Base-by-base conservation (phyloP, 2,113 vertebrate species). In the Menidia beryllina region DNA sequence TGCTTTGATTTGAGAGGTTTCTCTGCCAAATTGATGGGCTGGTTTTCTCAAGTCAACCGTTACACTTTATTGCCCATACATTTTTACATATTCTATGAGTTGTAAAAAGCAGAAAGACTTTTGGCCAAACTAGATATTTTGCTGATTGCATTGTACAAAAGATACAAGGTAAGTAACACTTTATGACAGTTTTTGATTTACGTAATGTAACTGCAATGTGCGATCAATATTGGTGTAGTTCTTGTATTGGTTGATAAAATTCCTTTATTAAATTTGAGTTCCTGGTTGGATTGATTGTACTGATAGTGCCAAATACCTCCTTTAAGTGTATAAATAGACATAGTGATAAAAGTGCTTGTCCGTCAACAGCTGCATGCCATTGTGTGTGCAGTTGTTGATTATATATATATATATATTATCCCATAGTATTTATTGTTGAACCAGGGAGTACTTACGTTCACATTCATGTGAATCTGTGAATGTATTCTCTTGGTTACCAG, bases 1-100 rank as follows among this genome's bases (percentile, higher is more conserved):
- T 80, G 61, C 63, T 81, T 72, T 73, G 56, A 70, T 83, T 62
- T 80, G 65, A 72, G 58, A 73, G 55, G 39, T 80, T 47, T 72
- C 43, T 58, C 47, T 68, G 69, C 77, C 68, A 73, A 45, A 58
- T 25, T n/a, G n/a, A 52, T 24, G 48, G 41, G 43, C 4, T 69
- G n/a, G 51, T 57, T 20, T 49, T 54, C 39, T 23, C 6, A 19
- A 71, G 54, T 57, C 64, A 69, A 63, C 11, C 17, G 20, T 64
- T 24, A 26, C 43, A n/a, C 25, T 6, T 11, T 6, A 25, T 64
- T 69, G 50, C 14, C 55, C 64, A 9, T 19, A 63, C 27, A 45
- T 0, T 57, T 63, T 49, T 34, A 25, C 51, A 45, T 17, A 58
- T 2, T 34, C 34, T 15, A 30, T 27, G n/a, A 10, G 1, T 43